Evolutionary conservation across 2,113 vertebrate species (phyloP), one percentile per base, ranked within the genome.

Genomic region (Cottus gobio): DNA sequence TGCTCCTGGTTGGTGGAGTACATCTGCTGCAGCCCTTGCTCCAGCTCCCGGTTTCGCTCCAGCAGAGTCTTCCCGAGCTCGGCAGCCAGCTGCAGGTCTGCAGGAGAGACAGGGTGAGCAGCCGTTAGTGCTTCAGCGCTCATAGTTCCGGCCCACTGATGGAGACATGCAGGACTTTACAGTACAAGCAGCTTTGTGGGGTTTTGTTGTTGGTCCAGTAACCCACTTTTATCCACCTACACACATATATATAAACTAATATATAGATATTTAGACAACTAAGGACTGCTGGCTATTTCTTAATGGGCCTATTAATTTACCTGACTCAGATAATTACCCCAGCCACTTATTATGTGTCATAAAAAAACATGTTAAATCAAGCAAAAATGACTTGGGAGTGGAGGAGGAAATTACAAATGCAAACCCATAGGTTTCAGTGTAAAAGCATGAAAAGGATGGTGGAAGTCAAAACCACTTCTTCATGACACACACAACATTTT

Each of bases 81-180:
- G 48, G 98, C 98, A 13, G 98, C 98, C 94, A 99, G 96, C 74
- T 98, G 97, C 81, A 99, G 95, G 93, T 99, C 98, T 99, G 89
- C 66, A 71, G 85, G 83, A 61, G 68, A 79, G 26, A 83, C 10
- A 2, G 0, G 22, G 61, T 3, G 44, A 71, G 62, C 50, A 69
- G 20, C 10, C 28, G 46, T 1, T 5, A 63, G 57, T 8, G 37
- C 24, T 66, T 78, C 54, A 63, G 57, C 0, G 31, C 22, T 77
- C 63, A 82, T 48, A 7, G 56, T 48, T 58, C 5, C 16, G 58
- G 58, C n/a, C 24, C 62, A 2, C 39, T 10, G 66, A 44, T 18
- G 76, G 44, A 75, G 46, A 13, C n/a, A 13, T 0, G 5, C 4
- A 34, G 6, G 11, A 75, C 30, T 39, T 30, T 8, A 36, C 24